These are phyloP conservation scores for Dufourea novaeangliae DNA, from an alignment of 1,140 invertebrate species.

Conservation along the genomic window DNA sequence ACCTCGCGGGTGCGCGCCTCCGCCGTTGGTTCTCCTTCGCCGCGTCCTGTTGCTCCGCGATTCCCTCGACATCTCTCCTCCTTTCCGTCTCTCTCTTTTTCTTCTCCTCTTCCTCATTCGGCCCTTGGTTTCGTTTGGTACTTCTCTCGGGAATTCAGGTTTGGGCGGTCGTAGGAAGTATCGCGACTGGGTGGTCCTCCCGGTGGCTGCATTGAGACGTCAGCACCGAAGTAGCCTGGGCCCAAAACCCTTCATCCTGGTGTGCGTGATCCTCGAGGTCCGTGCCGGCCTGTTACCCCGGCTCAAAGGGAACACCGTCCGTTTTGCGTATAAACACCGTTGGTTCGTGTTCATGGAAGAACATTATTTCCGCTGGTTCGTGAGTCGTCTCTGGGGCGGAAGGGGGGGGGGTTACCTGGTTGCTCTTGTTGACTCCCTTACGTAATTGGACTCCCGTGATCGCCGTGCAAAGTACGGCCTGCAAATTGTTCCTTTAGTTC, in stretches of 20 bases:
- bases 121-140: background rate
- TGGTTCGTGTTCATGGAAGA: slow-evolving; percentile 32
- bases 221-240: slow-evolving; percentile 63
- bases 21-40: slow-evolving; percentile 5
- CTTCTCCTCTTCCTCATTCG: background rate
- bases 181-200: slow-evolving; percentile 67
- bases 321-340: slow-evolving; percentile 48
- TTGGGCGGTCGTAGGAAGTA: slow-evolving; percentile 64
- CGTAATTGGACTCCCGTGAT: slow-evolving; percentile 30
- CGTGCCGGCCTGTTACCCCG: slow-evolving; percentile 18
- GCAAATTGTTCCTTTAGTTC: background rate
- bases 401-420: background rate
- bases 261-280: slow-evolving; percentile 55
- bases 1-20: slow-evolving; percentile 14
- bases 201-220: slow-evolving; percentile 70
- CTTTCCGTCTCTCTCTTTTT: background rate
- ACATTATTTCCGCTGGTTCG: slow-evolving; percentile 28
- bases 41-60: slow-evolving; percentile 15
- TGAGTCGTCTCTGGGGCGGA: slow-evolving; percentile 12
- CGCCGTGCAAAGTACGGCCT: too few relatives aligned
- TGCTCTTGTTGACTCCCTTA: slow-evolving; percentile 17
- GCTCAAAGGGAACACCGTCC: slow-evolving; percentile 29
- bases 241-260: slow-evolving; percentile 41
- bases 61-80: background rate
- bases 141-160: slow-evolving; percentile 65